Percentiles rank a stretch among this genome's conserved stretches.
Evolutionary conservation across 2,113 vertebrate species (phyloP).

Genomic region (Asarcornis scutulata): DNA sequence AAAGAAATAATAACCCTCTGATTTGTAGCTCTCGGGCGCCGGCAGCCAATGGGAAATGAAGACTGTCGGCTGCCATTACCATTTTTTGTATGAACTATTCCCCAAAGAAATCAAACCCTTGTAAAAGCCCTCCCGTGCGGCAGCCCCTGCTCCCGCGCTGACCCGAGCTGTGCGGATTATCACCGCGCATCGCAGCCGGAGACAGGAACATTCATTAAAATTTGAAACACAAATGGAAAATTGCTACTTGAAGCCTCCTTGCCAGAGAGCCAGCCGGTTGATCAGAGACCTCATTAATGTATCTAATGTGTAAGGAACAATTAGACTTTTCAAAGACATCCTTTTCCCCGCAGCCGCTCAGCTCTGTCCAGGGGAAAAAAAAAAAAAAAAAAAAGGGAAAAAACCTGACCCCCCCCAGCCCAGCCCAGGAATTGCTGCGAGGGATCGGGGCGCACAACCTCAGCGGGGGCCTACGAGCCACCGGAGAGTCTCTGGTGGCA

Average conservation of each 20-base stretch:
- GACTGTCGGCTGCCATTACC: constrained; percentile 36
- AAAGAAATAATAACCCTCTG: constrained; percentile 68
- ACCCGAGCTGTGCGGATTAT: constrained; percentile 53
- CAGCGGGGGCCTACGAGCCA: neutral
- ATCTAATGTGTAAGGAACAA: constrained; percentile 60
- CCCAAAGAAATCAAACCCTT: constrained; percentile 71
- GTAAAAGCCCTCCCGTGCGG: constrained; percentile 34
- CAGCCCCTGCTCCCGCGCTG: constrained; percentile 46
- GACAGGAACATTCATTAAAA: constrained; percentile 78
- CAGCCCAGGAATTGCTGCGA: neutral
- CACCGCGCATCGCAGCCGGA: constrained; percentile 50
- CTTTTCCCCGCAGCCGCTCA: constrained; percentile 6
- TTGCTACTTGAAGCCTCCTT: constrained; percentile 79
- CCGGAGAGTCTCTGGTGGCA: neutral
- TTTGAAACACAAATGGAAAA: constrained; percentile 82
- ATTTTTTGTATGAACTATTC: constrained; percentile 56
- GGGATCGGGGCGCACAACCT: neutral
- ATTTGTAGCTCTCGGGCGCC: constrained; percentile 60
- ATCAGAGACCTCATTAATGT: constrained; percentile 74
- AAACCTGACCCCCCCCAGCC: neutral
- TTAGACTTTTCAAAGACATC: constrained; percentile 47
- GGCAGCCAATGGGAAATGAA: neutral
- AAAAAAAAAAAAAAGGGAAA: neutral
- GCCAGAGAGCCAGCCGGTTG: constrained; percentile 60
- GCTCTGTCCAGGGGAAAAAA: neutral